Percentiles rank a stretch among this genome's conserved stretches.
phyloP scores from a whole-genome alignment of 2,888 invertebrate genomes.

The Blera fallax region DNA sequence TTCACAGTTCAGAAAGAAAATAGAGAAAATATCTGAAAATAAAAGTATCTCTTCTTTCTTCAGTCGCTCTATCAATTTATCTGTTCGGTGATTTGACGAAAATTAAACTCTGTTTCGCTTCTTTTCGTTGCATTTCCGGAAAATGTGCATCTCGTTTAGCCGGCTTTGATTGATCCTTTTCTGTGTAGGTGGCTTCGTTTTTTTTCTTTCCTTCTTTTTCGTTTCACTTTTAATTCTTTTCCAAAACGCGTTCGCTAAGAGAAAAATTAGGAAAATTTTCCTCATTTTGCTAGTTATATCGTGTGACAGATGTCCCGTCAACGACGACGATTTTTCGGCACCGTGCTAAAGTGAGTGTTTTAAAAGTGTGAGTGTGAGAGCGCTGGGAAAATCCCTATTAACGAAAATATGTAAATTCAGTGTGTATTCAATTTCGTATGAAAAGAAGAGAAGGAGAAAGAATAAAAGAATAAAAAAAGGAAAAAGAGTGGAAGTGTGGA shows the following conservation, averaged over 20 bases:
- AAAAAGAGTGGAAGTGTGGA: slow-evolving; percentile 67
- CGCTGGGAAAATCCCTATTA: slow-evolving; percentile 71
- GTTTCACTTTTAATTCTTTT: slow-evolving; percentile 8
- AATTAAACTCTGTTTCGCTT: slow-evolving; percentile 11
- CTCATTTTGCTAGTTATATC: slow-evolving; percentile 28
- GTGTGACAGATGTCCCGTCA: slow-evolving; percentile 68
- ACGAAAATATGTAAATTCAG: slow-evolving; percentile 73
- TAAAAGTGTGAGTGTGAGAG: slow-evolving; percentile 67
- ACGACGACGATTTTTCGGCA: slow-evolving; percentile 59
- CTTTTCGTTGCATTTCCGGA: slow-evolving; percentile 32
- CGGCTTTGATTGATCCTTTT: slow-evolving; percentile 56
- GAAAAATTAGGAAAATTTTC: slow-evolving; percentile 12
- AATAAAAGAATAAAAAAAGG: slow-evolving; percentile 34
- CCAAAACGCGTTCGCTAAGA: slow-evolving; percentile 12
- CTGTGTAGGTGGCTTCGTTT: slow-evolving; percentile 12
- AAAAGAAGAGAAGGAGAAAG: slow-evolving; percentile 54
- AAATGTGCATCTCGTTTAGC: slow-evolving; percentile 36
- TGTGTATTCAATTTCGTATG: slow-evolving; percentile 71
- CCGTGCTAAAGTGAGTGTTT: slow-evolving; percentile 62
- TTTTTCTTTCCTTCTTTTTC: neutral
- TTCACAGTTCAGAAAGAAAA: slow-evolving; percentile 32
- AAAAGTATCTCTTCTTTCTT: slow-evolving; percentile 35
- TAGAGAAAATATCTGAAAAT: slow-evolving; percentile 45
- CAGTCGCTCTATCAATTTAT: slow-evolving; percentile 24
- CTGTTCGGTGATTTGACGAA: slow-evolving; percentile 45